phyloP scores from a whole-genome alignment of 2,888 invertebrate genomes.

The Heliconius cydno region DNA sequence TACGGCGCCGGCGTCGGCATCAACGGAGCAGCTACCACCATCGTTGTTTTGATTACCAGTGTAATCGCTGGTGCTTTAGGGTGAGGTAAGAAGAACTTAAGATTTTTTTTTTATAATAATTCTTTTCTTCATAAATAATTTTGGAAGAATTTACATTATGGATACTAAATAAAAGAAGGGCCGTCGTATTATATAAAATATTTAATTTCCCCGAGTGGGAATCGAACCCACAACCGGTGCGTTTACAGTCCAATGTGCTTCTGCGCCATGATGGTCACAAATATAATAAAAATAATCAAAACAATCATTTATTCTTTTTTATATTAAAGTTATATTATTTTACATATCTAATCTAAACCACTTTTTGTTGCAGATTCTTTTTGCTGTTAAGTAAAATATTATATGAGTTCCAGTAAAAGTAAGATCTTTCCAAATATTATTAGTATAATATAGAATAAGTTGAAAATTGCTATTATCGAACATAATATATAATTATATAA shows the following conservation, averaged over 20 bases:
- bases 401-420: constrained; percentile 50
- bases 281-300: no score
- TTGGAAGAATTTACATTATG: no score
- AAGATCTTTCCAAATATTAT: constrained; percentile 52
- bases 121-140: no score
- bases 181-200: no score
- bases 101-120: no score
- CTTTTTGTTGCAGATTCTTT: constrained; percentile 73
- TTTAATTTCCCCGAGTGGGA: no score
- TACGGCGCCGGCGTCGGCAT: constrained; percentile 69
- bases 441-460: constrained; percentile 26
- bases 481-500: neutral
- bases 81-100: constrained; percentile 85
- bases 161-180: no score
- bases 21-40: constrained; percentile 85
- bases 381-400: constrained; percentile 46
- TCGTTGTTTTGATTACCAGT: constrained; percentile 86
- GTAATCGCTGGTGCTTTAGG: constrained; percentile 87
- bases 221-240: no score
- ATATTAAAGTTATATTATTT: neutral
- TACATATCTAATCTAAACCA: neutral
- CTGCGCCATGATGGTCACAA: no score
- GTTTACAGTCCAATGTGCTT: no score
- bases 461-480: constrained; percentile 15
- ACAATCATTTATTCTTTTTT: neutral